phyloP scores from a whole-genome alignment of 2,113 vertebrate genomes.

The Malurus elegans region DNA sequence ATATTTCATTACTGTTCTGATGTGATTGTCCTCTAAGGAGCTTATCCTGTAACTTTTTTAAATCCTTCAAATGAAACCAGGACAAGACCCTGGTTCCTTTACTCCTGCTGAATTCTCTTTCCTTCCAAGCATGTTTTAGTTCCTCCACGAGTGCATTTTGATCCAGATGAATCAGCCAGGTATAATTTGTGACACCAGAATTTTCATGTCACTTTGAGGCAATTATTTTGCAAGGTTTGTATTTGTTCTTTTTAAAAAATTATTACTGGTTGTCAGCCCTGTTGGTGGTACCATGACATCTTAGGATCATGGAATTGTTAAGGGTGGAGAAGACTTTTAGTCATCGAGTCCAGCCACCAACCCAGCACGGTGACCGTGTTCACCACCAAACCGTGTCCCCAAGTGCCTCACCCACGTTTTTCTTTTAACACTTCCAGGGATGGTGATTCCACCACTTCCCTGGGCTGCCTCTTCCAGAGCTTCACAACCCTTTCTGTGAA shows the following conservation, averaged over 20 bases:
- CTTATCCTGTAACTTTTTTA: background rate
- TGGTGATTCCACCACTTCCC: background rate
- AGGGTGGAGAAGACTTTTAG: background rate
- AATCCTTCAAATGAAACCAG: slow-evolving; percentile 24
- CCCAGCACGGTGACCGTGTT: background rate
- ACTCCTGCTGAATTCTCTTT: background rate
- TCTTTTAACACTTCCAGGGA: background rate
- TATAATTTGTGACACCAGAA: background rate
- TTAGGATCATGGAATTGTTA: background rate
- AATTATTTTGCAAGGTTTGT: background rate
- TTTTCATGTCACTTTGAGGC: background rate
- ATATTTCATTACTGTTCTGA: background rate
- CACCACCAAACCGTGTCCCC: background rate
- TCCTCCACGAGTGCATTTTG: background rate
- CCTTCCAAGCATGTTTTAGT: background rate
- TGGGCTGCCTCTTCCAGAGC: background rate
- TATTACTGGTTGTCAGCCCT: background rate
- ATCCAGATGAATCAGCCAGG: background rate
- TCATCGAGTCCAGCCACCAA: background rate
- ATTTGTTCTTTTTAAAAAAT: background rate
- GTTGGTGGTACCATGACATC: background rate
- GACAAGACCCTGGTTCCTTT: background rate
- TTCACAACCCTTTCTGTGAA: background rate
- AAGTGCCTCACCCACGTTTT: background rate
- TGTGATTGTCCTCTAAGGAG: background rate